phyloP scores from a whole-genome alignment of 2,888 invertebrate species.

The Corbicula japonica region DNA sequence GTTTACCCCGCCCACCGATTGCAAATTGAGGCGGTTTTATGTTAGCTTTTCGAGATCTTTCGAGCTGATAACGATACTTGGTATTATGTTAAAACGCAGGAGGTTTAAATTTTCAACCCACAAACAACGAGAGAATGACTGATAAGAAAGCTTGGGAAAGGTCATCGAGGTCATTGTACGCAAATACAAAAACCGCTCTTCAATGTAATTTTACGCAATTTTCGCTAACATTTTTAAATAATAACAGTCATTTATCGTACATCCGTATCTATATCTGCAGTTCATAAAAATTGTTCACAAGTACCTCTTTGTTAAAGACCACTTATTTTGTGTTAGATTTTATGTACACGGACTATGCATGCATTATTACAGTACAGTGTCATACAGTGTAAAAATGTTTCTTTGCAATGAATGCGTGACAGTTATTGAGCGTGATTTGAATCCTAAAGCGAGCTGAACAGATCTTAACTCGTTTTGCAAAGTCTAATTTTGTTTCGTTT shows the following conservation, averaged over 20 bases:
- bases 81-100: slow-evolving; percentile 4
- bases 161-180: slow-evolving; percentile 15
- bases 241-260: slow-evolving; percentile 8
- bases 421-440: too few relatives aligned
- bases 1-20: slow-evolving; percentile 48
- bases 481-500: too few relatives aligned
- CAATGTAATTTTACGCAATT: slow-evolving; percentile 28
- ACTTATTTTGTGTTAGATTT: too few relatives aligned
- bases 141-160: slow-evolving; percentile 34
- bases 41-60: slow-evolving; percentile 4
- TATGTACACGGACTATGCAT: too few relatives aligned
- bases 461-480: too few relatives aligned
- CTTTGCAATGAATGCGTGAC: too few relatives aligned
- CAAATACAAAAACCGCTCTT: slow-evolving; percentile 23
- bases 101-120: not conserved
- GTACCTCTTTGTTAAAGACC: too few relatives aligned
- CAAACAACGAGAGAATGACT: too few relatives aligned
- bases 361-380: too few relatives aligned
- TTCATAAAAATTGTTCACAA: too few relatives aligned
- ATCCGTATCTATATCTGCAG: slow-evolving; percentile 12
- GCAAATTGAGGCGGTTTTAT: slow-evolving; percentile 47
- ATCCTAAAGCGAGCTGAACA: too few relatives aligned
- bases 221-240: slow-evolving; percentile 16
- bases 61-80: slow-evolving; percentile 8
- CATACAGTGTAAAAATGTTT: too few relatives aligned